Conservation (phyloP, 2,888 invertebrate genomes). For the Drosophila testacea region DNA sequence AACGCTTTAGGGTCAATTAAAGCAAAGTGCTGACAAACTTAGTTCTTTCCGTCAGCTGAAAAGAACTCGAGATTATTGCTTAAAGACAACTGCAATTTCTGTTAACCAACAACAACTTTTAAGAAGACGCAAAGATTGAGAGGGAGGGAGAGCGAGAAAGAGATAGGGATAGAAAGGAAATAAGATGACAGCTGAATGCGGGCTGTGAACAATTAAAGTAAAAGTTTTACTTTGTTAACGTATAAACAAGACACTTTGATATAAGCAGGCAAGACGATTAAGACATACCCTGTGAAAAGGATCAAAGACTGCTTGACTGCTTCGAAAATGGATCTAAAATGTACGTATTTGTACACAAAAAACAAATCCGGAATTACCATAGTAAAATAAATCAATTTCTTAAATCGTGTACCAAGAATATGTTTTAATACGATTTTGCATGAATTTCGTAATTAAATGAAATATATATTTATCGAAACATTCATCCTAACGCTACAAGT, state of each 20-base stretch:
- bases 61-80: constrained; percentile 7
- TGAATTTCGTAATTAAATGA: too few relatives aligned
- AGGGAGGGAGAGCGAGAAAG: not conserved
- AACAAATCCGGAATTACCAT: too few relatives aligned
- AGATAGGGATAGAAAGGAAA: not conserved
- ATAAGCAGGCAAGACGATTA: not conserved
- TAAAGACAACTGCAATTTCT: constrained; percentile 19
- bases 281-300: constrained; percentile 4
- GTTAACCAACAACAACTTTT: constrained; percentile 11
- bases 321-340: not conserved
- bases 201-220: constrained; percentile 20
- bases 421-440: too few relatives aligned
- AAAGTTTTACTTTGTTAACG: constrained; percentile 7
- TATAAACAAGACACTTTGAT: constrained; percentile 1
- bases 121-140: not conserved
- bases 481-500: too few relatives aligned
- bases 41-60: constrained; percentile 5
- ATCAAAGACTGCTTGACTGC: not conserved
- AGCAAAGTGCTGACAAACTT: constrained; percentile 26
- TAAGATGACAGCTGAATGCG: constrained; percentile 11
- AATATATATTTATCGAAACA: too few relatives aligned
- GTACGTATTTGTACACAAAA: too few relatives aligned
- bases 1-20: constrained; percentile 35
- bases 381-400: too few relatives aligned
- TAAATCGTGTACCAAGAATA: too few relatives aligned